Conservation (phyloP, 2,797 vertebrate genomes). For the Eulemur albifrons region DNA sequence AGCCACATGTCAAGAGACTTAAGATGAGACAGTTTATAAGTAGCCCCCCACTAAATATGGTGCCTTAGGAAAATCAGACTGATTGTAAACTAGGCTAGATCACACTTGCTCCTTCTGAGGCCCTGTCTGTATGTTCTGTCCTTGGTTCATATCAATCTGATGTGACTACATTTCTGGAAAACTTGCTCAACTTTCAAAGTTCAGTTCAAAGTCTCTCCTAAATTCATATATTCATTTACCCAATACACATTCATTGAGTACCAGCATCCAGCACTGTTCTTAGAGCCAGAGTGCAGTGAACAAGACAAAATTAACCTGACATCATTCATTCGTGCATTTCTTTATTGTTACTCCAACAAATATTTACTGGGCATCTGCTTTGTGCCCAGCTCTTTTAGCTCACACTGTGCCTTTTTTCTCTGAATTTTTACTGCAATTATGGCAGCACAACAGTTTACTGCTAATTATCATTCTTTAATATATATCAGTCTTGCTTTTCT, state of each 20-base stretch:
- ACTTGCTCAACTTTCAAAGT: conserved; percentile 12
- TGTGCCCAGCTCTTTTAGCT: background rate
- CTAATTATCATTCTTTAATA: background rate
- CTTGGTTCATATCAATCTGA: background rate
- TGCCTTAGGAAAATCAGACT: background rate
- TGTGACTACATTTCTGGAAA: conserved; percentile 9
- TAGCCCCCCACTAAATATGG: background rate
- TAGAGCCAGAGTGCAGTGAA: background rate
- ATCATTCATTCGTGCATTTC: background rate
- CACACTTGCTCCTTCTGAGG: background rate
- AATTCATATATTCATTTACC: background rate
- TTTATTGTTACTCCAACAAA: background rate
- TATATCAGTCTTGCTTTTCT: background rate
- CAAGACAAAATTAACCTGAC: background rate
- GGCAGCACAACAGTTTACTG: background rate
- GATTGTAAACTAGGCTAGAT: background rate
- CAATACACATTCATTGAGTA: background rate
- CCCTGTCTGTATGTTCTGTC: background rate
- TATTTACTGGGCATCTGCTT: background rate
- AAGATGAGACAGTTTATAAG: background rate
- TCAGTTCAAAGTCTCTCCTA: background rate
- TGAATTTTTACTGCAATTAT: background rate
- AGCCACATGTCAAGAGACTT: background rate
- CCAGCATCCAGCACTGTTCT: background rate
- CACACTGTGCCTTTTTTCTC: background rate